phyloP scores from a whole-genome alignment of 2,113 vertebrate genomes.

The Amblyopsis rosae region DNA sequence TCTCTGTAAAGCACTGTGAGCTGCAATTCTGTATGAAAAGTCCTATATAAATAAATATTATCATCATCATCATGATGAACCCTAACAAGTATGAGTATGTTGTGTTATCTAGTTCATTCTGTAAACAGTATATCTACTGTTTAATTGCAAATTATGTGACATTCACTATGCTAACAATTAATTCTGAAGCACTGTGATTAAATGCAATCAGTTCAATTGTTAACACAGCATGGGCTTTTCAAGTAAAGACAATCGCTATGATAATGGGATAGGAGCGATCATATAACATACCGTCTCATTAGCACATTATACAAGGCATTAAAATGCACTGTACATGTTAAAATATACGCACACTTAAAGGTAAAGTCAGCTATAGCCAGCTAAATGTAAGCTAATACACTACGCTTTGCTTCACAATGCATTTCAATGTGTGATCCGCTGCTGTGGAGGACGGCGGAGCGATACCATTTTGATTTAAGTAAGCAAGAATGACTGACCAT shows the following conservation, averaged over 20 bases:
- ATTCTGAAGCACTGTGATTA: conserved; percentile 72
- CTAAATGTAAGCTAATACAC: no score
- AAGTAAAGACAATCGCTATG: conserved; percentile 63
- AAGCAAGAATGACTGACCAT: no score
- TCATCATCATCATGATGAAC: background rate
- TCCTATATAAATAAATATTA: no score
- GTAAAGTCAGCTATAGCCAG: no score
- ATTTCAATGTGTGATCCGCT: no score
- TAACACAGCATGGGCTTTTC: conserved; percentile 52
- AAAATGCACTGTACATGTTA: conserved; percentile 20
- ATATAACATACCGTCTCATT: conserved; percentile 50
- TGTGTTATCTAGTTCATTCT: conserved; percentile 44
- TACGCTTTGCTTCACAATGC: no score
- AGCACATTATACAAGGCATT: conserved; percentile 42
- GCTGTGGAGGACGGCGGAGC: no score
- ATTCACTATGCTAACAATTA: conserved; percentile 66
- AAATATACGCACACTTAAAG: conserved; percentile 23
- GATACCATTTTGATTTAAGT: no score
- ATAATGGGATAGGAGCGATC: conserved; percentile 65
- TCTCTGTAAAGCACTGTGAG: no score
- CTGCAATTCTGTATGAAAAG: no score
- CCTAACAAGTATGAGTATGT: conserved; percentile 21
- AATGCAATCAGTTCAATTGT: conserved; percentile 72
- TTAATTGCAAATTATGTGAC: conserved; percentile 67
- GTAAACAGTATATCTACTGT: conserved; percentile 60